Evolutionary conservation across 2,113 vertebrate species (phyloP), one percentile per base, ranked within the genome.

Genomic region (Orcinus orca): DNA sequence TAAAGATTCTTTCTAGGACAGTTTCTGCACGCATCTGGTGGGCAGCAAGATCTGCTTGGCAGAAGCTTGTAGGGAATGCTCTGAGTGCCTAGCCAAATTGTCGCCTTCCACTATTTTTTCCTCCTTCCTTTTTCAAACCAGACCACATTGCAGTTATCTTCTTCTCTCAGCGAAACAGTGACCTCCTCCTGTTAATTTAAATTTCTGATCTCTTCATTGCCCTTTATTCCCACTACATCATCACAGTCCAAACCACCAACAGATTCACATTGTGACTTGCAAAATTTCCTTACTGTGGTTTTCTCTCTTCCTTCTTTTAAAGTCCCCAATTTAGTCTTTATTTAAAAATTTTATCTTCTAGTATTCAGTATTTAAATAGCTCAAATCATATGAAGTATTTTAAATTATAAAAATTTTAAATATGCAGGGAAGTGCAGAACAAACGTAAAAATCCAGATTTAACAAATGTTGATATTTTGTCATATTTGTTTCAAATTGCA

Each of bases 1-100:
- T 1, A 88, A 91, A 94, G 18, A 50, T 58, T 67, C 85, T 82
- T 97, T 94, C 76, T 91, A 93, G 71, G 55, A 76, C 3, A 82
- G 3, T 23, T 93, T 97, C 95, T 92, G 60, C 38, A 67, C 53
- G 11, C 60, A 73, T 31, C 33, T 87, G 47, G 6, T 92, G 38
- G 76, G 60, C 38, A 38, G 38, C 38, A 38, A 38, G 38, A 38
- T 38, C 38, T 38, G 38, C 47, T 90, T 63, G 71, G 55, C 36
- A 73, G 74, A 83, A 47, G 14, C 25, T 76, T 90, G 88, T 63
- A 87, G 79, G 83, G 44, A 80, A 73, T 95, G 70, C 58, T 92
- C 50, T 91, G 12, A 90, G 33, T n/a, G 63, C 6, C 23, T 62
- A 9, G 5, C 18, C 13, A 63, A 83, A 92, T 23, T 74, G 53